Base-by-base conservation (phyloP, 2,797 vertebrate species). In the Aldrovandia affinis region DNA sequence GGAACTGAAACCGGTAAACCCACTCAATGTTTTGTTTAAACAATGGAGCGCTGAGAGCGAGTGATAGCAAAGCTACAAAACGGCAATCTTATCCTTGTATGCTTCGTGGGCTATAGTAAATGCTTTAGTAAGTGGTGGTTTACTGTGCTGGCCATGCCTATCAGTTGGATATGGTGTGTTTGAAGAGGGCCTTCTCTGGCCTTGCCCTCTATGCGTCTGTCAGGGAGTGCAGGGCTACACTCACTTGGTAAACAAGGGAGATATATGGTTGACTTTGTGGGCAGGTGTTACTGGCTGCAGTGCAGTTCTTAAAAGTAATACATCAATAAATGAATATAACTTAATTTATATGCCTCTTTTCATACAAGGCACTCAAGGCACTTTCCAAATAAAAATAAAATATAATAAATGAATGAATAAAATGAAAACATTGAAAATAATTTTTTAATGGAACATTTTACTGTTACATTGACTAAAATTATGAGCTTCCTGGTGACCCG, bases 261-360 rank as follows among this genome's bases (percentile, higher is more conserved):
- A 36, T 30, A 28, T 55, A 30, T 22, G 30, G 36, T 81, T 81
- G 55, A 61, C 55, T 81, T 81, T 81, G 79, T 61, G 79, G 79
- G 50, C 30, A 30, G 78, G 78, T 78, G 77, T 52, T 28, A 78
- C 22, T 78, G 33, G 33, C 68, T 70, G 12, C 63, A 22, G 25
- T 63, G 30, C 30, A 73, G 68, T 42, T 73, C 18, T 73, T 68
- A 68, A 68, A 68, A 30, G 63, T 68, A 30, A 36, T 33, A 30
- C 28, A 68, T 30, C 30, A 68, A 33, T 42, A 22, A 39, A 73
- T 73, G 20, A 73, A 18, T 20, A 42, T 42, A 8, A 73, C 15
- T 22, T 8, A 8, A 9, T 14, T 65, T 65, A 65, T 65, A 30
- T 12, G 30, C 7, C 28, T 14, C 63, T 65, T 65, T 30, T 33